phyloP scores from a whole-genome alignment of 2,888 invertebrate genomes.

The Dorcus hopei region DNA sequence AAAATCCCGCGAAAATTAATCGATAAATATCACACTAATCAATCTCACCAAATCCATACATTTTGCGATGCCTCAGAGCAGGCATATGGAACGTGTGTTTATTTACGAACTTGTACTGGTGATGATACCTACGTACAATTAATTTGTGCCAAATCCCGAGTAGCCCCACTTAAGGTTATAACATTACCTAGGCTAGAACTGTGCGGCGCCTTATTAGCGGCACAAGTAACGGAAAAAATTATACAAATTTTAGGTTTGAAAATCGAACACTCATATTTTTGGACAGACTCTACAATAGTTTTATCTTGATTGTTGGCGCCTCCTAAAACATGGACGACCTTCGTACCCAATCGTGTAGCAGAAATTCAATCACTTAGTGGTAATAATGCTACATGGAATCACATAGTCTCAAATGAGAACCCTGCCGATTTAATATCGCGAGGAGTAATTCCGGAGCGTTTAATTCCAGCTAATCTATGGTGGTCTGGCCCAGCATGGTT shows the following conservation, averaged over 20 bases:
- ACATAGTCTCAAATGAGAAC: background rate
- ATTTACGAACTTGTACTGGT: background rate
- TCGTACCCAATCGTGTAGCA: background rate
- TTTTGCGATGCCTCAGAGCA: conserved; percentile 3
- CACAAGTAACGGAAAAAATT: conserved; percentile 1
- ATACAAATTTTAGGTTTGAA: background rate
- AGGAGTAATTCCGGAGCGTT: background rate
- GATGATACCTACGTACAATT: background rate
- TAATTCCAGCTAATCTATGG: background rate
- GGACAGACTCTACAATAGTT: conserved; percentile 20
- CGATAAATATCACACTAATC: background rate
- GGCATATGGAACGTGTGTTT: conserved; percentile 6
- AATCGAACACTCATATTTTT: conserved; percentile 5
- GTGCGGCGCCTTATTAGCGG: background rate
- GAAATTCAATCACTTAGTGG: background rate
- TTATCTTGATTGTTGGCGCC: conserved; percentile 9
- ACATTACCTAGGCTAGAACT: conserved; percentile 7
- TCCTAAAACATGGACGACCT: background rate
- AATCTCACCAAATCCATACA: background rate
- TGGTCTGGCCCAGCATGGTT: background rate
- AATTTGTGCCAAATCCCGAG: conserved; percentile 5
- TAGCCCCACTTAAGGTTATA: conserved; percentile 1
- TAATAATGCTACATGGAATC: background rate
- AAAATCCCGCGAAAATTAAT: background rate
- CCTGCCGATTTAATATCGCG: background rate